Evolutionary conservation across 2,797 vertebrate genomes (phyloP).

Genomic region (Psittacula echo): DNA sequence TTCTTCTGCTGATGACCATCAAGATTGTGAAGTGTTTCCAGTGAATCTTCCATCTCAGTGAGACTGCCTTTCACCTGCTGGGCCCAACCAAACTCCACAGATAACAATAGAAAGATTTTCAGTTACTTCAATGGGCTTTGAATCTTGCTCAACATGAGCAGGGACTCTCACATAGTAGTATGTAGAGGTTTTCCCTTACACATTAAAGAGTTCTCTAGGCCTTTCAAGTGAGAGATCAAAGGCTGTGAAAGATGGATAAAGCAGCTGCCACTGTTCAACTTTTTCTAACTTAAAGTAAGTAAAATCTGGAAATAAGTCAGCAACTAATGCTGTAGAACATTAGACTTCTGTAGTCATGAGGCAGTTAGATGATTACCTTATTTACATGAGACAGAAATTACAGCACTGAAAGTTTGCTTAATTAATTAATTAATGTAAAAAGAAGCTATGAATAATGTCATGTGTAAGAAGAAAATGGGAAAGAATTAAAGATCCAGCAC

Average conservation of each 20-base stretch:
- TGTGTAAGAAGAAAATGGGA: neutral
- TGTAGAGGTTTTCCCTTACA: neutral
- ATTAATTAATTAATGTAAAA: neutral
- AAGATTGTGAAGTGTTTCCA: neutral
- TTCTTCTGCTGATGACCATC: neutral
- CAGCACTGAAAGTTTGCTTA: neutral
- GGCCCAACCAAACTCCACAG: neutral
- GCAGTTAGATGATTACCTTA: neutral
- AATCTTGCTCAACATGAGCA: neutral
- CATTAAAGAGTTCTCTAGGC: neutral
- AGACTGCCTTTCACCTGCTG: neutral
- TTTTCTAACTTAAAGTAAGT: neutral
- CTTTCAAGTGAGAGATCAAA: neutral
- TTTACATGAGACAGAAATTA: neutral
- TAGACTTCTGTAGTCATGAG: neutral
- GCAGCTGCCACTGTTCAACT: neutral
- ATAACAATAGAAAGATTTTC: neutral
- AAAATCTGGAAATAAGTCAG: neutral
- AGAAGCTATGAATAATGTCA: neutral
- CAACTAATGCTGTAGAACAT: neutral
- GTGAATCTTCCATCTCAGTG: neutral
- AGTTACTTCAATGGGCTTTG: neutral
- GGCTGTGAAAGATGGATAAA: neutral
- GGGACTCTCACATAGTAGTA: neutral
- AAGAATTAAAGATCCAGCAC: neutral